A percentile compares a stretch with the other conserved stretches of the same genome.
Evolutionary conservation across 2,113 vertebrate genomes (phyloP).

Genomic region (Urocitellus parryii): DNA sequence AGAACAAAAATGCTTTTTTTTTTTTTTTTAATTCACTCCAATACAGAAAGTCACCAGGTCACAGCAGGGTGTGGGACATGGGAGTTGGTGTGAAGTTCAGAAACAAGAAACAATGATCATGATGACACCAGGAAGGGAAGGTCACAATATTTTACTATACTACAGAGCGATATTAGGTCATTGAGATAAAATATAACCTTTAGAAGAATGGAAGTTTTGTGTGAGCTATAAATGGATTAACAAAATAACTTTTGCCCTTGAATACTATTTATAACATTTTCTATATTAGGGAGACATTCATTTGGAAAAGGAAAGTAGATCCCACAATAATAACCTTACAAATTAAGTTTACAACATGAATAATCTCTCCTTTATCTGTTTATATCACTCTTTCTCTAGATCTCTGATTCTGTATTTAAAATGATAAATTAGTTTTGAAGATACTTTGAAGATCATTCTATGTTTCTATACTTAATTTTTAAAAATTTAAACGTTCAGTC

Average conservation of each 20-base stretch:
- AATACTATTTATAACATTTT: background rate
- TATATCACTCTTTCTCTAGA: background rate
- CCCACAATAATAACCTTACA: background rate
- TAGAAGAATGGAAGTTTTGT: background rate
- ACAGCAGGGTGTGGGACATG: too few species aligned
- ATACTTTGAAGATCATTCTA: background rate
- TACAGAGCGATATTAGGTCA: background rate
- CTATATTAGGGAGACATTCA: background rate
- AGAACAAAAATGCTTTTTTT: background rate
- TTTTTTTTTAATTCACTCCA: background rate
- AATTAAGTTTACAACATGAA: slow-evolving; percentile 37
- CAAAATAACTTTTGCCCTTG: background rate
- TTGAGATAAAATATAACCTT: background rate
- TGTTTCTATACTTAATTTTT: background rate
- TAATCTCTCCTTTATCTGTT: background rate
- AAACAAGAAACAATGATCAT: background rate
- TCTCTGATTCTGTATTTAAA: slow-evolving; percentile 33
- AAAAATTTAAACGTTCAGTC: background rate
- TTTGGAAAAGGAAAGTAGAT: background rate
- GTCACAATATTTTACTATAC: background rate
- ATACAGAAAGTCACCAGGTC: background rate
- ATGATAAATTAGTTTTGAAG: slow-evolving; percentile 14
- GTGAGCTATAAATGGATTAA: background rate
- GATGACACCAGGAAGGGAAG: background rate
- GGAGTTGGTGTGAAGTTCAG: background rate